Evolutionary conservation across 2,888 invertebrate species (phyloP), one percentile per base, ranked within the genome.

Genomic region (Disparrhopalites patrizii): DNA sequence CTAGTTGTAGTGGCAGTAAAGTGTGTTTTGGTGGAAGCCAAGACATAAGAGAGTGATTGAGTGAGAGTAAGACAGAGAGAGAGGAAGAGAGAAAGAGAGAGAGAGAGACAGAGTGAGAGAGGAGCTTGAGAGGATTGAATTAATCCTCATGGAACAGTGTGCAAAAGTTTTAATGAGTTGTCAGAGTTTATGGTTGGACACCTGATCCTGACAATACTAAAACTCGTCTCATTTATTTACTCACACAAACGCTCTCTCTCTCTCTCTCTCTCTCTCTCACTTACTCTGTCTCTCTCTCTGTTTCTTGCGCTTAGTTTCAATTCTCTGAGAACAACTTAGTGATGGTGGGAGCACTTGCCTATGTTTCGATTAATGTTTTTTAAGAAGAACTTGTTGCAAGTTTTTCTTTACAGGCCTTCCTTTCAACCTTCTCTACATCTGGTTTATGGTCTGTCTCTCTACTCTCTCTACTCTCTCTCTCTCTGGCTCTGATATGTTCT

Each of bases 141-240:
- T 47, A 47, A 47, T 47, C 47, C 47, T 25, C 47, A 47, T 23
- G n/a, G 15, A 47, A 47, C 47, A 52, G 55, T 62, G 54, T 62
- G 62, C 62, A 62, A 66, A 66, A 66, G 66, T 66, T 66, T 66
- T 66, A 66, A 66, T 66, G 66, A 66, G 62, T 62, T 66, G 66
- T 57, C 62, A 66, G 52, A 55, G 55, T 43, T 33, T 28, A 62
- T 61, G 36, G 61, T 61, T 61, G 52, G 58, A 62, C 66, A 66
- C 66, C 66, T 66, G 66, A 61, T 61, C 61, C 61, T 51, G 25
- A 33, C 60, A 50, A 20, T 23, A 28, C 54, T 23, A 36, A 56
- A 40, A 61, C 66, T 62, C 50, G 23, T 55, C 54, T 55, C 65
- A 60, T 54, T 55, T 62, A 61, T 55, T 62, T 20, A 61, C 33